phyloP scores from a whole-genome alignment of 2,888 invertebrate species.

The Heliconius erato region DNA sequence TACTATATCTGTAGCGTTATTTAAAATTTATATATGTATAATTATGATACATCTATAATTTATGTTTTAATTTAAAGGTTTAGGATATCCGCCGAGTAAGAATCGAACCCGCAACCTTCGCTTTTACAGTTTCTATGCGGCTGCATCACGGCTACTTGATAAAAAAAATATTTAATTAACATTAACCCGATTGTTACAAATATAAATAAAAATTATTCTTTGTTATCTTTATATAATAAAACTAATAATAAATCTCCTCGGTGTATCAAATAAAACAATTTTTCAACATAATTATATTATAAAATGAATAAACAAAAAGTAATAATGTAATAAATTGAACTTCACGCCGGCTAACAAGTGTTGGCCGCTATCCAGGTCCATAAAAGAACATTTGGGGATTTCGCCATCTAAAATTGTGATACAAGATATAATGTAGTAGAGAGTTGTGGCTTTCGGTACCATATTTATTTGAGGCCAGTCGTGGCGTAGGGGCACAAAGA shows the following conservation, averaged over 20 bases:
- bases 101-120: no score
- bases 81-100: no score
- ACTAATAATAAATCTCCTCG: not conserved
- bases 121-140: not conserved
- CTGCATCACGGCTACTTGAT: not conserved
- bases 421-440: not conserved
- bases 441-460: not conserved
- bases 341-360: conserved; percentile 25
- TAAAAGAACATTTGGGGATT: conserved; percentile 28
- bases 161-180: no score
- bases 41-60: no score
- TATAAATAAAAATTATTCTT: no score
- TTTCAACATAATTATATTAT: not conserved
- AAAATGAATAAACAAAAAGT: not conserved
- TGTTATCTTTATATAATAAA: not conserved
- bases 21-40: no score
- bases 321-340: conserved; percentile 28
- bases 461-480: not conserved
- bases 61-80: no score
- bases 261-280: not conserved
- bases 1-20: no score
- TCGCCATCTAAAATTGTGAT: not conserved
- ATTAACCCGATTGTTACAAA: no score
- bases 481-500: no score
- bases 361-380: conserved; percentile 24